Evolutionary conservation across 2,113 vertebrate genomes (phyloP), one percentile per base, ranked within the genome.

Genomic region (Marmota monax): DNA sequence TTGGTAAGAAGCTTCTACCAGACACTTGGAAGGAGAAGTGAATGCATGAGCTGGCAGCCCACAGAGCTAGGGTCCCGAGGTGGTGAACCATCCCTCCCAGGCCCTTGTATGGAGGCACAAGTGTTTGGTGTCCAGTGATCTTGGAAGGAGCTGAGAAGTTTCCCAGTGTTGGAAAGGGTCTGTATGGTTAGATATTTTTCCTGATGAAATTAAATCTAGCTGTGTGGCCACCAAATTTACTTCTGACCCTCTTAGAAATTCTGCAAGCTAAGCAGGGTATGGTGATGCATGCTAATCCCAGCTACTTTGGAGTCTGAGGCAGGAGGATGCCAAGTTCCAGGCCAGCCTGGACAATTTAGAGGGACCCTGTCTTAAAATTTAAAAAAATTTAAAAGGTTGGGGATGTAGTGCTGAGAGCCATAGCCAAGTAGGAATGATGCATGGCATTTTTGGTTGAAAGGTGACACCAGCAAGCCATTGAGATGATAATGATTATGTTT

Each of bases 201-300:
- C 22, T 8, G 32, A 20, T 53, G 13, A 25, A 34, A 14, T 23
- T 10, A 11, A 37, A 53, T 12, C 58, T 87, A 51, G 58, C 20
- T 39, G 3, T n/a, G 22, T 87, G 84, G 32, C 20, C 25, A 2
- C n/a, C 39, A 89, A 23, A 79, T 13, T 29, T 86, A 25, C 16
- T 74, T 67, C 27, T 70, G 70, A 14, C 8, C 29, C 53, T 51
- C 72, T 84, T 90, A 65, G 67, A 70, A 90, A 77, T 77, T 84
- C 77, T 17, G 7, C 34, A 69, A 89, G 29, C 20, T 18, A 70
- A n/a, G 32, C 67, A 16, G 34, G 67, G 32, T 7, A 16, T 34
- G 32, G 32, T 69, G 32, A 14, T n/a, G 8, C 67, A 70, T 34
- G 67, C 34, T n/a, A 70, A 70, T n/a, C 34, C 16, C 34, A 70